A percentile compares a stretch with the other conserved stretches of the same genome.
These are phyloP conservation scores for Ambastaia sidthimunki DNA, from an alignment of 2,797 vertebrate genomes.

Conservation along the genomic window DNA sequence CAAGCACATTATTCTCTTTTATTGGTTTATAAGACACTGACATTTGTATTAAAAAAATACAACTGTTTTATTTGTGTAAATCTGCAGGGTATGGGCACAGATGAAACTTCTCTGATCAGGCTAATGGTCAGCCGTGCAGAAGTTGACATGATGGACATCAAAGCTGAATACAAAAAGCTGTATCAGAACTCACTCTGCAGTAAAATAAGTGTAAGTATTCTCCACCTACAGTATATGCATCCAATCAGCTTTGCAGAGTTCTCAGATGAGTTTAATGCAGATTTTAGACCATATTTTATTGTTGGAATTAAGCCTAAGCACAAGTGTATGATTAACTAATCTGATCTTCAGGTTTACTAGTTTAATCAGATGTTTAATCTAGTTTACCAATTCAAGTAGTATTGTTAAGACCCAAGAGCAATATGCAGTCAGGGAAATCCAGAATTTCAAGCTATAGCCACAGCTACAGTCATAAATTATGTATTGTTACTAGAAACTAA, in stretches of 20 bases:
- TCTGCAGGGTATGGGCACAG: slow-evolving; percentile 78
- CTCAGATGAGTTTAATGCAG: too few relatives aligned
- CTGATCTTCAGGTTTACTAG: too few relatives aligned
- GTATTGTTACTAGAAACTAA: too few relatives aligned
- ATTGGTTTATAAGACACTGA: background rate
- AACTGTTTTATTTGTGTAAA: background rate
- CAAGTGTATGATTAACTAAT: too few relatives aligned
- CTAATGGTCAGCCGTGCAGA: slow-evolving; percentile 85
- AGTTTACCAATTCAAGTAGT: too few relatives aligned
- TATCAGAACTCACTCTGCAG: slow-evolving; percentile 74
- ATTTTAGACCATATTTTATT: too few relatives aligned
- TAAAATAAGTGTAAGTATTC: slow-evolving; percentile 75
- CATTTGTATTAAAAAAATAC: background rate
- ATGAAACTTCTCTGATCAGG: slow-evolving; percentile 78
- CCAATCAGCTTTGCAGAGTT: background rate
- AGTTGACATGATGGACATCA: slow-evolving; percentile 84
- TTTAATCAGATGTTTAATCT: too few relatives aligned
- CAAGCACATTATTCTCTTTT: background rate
- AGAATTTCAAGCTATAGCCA: too few relatives aligned
- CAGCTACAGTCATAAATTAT: too few relatives aligned
- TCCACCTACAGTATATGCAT: background rate
- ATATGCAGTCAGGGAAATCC: too few relatives aligned
- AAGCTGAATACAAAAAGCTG: slow-evolving; percentile 78
- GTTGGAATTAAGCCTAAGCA: too few relatives aligned
- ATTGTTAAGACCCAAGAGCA: too few relatives aligned